Evolutionary conservation across 1,140 invertebrate genomes (phyloP), one percentile per base, ranked within the genome.

Genomic region (Drosophila orosa): DNA sequence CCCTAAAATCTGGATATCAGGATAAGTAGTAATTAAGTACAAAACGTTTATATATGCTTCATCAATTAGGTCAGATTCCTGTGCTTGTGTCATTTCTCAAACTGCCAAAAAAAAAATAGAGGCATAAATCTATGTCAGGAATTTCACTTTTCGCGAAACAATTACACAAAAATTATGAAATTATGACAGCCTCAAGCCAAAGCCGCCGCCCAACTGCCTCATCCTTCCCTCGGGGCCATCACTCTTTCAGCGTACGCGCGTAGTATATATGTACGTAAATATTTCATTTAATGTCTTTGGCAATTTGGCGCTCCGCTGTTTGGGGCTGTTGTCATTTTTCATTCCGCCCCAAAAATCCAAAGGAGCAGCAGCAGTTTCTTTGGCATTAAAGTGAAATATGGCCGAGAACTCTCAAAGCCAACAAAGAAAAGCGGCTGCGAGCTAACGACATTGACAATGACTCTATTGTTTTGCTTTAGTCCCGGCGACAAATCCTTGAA

Each of bases 381-480:
- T 39, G 68, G 69, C 78, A 84, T 87, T 87, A 78, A 89, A 84
- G 80, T 83, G 71, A 83, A 87, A 89, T 89, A 89, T 83, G 59
- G 72, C 59, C 52, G 27, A 59, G 40, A 71, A 59, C 40, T 27
- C 67, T 57, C 15, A 47, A 57, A 45, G 62, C 39, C 40, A 56
- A 40, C 65, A 69, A 71, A 45, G 50, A 57, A 57, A 37, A 22
- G 24, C 48, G n/a, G 33, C 33, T 24, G 22, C 44, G 12, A 25
- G 27, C 65, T 69, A 58, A 69, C 52, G 68, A 58, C 68, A 71
- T 71, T 71, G 65, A 71, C 65, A 71, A 58, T 71, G 65, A 71
- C 65, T 71, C 65, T 71, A 71, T 71, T 71, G 65, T 71, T 71
- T 71, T 71, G 68, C 42, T 71, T 58, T 71, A 10, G 25, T 13